These are phyloP conservation scores for Parotia lawesii DNA, from an alignment of 2,113 vertebrate species.

Conservation along the genomic window DNA sequence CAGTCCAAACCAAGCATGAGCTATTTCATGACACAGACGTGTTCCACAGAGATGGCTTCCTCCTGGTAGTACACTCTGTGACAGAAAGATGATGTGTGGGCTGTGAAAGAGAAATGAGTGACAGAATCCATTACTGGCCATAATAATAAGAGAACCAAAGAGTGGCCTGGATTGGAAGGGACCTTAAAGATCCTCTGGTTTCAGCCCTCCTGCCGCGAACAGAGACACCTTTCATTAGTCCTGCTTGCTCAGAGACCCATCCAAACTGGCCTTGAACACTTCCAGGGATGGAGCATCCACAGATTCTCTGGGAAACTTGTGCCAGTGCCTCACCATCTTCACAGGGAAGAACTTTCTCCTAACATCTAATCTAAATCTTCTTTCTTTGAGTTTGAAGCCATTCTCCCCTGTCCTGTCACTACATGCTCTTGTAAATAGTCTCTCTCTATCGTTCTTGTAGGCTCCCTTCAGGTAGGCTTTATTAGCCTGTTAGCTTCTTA, in stretches of 20 bases:
- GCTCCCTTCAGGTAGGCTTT: neutral
- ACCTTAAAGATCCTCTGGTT: neutral
- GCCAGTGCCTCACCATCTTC: neutral
- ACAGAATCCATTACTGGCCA: constrained; percentile 44
- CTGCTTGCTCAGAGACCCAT: neutral
- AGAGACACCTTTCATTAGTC: neutral
- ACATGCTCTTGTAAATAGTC: neutral
- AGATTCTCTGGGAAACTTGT: neutral
- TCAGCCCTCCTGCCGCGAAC: neutral
- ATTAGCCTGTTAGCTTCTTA: constrained; percentile 59
- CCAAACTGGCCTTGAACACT: neutral
- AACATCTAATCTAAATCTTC: neutral
- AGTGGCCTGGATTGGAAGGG: neutral
- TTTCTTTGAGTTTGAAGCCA: neutral
- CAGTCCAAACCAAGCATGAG: constrained; percentile 95
- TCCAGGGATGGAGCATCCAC: neutral
- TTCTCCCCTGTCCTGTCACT: neutral
- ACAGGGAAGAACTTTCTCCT: neutral
- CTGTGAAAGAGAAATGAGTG: constrained; percentile 70
- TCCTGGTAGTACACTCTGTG: constrained; percentile 83
- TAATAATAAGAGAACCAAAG: neutral
- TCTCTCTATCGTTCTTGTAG: neutral
- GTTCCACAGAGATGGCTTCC: constrained; percentile 81
- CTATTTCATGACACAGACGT: constrained; percentile 93
- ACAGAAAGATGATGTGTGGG: constrained; percentile 94